Evolutionary conservation across 1,140 invertebrate species (phyloP).

Genomic region (Heterodera carotae): DNA sequence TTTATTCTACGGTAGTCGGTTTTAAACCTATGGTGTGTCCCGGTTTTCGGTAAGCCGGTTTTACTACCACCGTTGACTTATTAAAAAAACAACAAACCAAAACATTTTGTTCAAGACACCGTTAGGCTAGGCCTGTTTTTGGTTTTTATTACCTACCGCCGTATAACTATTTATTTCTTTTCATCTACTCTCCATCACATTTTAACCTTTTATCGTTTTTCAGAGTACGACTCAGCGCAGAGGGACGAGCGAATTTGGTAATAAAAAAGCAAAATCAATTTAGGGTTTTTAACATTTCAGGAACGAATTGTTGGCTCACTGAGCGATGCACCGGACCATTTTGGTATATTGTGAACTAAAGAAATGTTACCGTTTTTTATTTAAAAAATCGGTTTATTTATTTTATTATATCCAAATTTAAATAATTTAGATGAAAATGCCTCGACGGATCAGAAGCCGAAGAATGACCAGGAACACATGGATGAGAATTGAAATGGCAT

Average conservation of each 20-base stretch:
- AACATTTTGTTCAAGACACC: too few relatives aligned
- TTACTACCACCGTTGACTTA: too few relatives aligned
- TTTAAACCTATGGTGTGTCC: too few relatives aligned
- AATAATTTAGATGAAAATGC: neutral
- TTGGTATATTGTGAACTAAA: too few relatives aligned
- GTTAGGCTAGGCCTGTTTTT: too few relatives aligned
- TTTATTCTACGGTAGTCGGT: neutral
- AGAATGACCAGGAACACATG: conserved; percentile 14
- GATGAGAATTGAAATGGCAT: conserved; percentile 10
- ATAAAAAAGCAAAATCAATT: neutral
- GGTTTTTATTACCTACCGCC: too few relatives aligned
- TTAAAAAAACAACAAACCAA: too few relatives aligned
- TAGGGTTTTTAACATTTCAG: neutral
- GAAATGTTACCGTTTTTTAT: too few relatives aligned
- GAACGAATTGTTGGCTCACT: conserved; percentile 12
- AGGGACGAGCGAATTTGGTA: conserved; percentile 14
- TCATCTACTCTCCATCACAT: too few relatives aligned
- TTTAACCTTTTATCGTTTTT: too few relatives aligned
- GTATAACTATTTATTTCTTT: too few relatives aligned
- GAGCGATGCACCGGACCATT: neutral
- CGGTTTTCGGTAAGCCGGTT: too few relatives aligned
- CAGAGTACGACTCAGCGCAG: neutral
- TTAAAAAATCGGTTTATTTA: neutral
- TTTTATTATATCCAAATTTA: neutral
- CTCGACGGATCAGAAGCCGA: neutral